These are phyloP conservation scores for Drosophila kurseongensis DNA, from an alignment of 1,140 invertebrate genomes.

Conservation along the genomic window DNA sequence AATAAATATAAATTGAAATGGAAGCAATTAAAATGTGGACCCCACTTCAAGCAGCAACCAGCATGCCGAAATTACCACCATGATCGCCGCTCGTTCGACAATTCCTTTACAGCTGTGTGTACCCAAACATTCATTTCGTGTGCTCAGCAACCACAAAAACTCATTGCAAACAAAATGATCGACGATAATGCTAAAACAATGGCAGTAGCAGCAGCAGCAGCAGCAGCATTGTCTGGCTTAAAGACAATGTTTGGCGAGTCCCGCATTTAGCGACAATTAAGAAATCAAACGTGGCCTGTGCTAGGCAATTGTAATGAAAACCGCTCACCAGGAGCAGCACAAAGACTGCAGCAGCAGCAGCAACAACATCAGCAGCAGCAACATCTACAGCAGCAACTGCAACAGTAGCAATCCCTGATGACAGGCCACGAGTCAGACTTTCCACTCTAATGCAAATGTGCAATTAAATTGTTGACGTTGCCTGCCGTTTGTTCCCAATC, in stretches of 20 bases:
- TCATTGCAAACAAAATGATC: slow-evolving; percentile 76
- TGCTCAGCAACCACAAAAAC: slow-evolving; percentile 74
- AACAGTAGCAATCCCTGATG: slow-evolving; percentile 39
- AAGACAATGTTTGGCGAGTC: slow-evolving; percentile 61
- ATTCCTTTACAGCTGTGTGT: slow-evolving; percentile 62
- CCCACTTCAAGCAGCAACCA: slow-evolving; percentile 22
- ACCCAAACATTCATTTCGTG: slow-evolving; percentile 71
- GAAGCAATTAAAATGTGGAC: slow-evolving; percentile 73
- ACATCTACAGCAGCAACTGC: slow-evolving; percentile 18
- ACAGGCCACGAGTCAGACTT: slow-evolving; percentile 60
- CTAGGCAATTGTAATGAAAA: slow-evolving; percentile 67
- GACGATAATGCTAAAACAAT: slow-evolving; percentile 67
- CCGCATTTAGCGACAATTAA: slow-evolving; percentile 83
- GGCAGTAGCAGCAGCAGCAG: slow-evolving; percentile 8
- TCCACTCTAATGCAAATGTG: slow-evolving; percentile 79
- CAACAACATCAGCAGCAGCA: neutral
- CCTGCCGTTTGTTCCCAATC: slow-evolving; percentile 62
- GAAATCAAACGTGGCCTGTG: slow-evolving; percentile 76
- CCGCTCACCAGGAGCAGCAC: slow-evolving; percentile 59
- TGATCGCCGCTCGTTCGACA: slow-evolving; percentile 59
- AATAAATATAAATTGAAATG: slow-evolving; percentile 69
- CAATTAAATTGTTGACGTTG: slow-evolving; percentile 80
- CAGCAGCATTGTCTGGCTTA: slow-evolving; percentile 28
- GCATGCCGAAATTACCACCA: slow-evolving; percentile 73
- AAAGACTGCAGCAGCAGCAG: neutral